Evolutionary conservation across 2,888 invertebrate species (phyloP), one percentile per base, ranked within the genome.

Genomic region (Horisme vitalbata): DNA sequence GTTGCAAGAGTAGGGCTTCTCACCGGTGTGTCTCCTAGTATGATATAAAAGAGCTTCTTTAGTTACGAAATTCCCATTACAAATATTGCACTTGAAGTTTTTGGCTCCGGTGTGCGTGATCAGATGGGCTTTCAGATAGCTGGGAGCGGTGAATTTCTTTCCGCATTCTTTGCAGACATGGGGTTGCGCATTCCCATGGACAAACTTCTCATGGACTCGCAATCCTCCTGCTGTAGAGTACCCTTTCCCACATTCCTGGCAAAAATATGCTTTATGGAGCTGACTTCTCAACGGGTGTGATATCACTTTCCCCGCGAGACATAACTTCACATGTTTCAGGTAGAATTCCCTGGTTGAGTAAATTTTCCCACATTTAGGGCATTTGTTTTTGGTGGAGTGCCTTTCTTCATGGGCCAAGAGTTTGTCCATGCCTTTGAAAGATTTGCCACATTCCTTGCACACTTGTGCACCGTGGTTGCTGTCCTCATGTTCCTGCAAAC

Each of bases 31-130:
- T 14, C 86, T 64, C 34, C 89, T 62, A 0, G 78, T 83, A 27
- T 89, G 89, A 39, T 88, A 89, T 26, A 86, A 36, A 8, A 89
- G 58, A 0, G 89, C 87, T 39, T 85, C 88, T 56, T 85, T 87
- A 0, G 87, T 76, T 0, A 87, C 88, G 72, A 87, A 87, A 33
- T 67, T 76, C 13, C 71, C 68, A 0, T 59, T 59, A 53, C 89
- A 89, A 24, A 83, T 63, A 9, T 75, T 67, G 62, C 89, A 89
- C 45, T 76, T 68, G 38, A 83, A 88, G 23, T 86, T 87, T 52
- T 77, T 86, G 39, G 83, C 86, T 1, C 83, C 79, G 0, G 89
- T 87, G 37, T 89, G 88, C 21, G 75, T 88, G 1, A 89, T 44
- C 4, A 44, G 21, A 23, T 49, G 49, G 14, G 35, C 23, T 23